Conservation (phyloP, 1,140 invertebrate genomes). For the Cotesia chilonis region DNA sequence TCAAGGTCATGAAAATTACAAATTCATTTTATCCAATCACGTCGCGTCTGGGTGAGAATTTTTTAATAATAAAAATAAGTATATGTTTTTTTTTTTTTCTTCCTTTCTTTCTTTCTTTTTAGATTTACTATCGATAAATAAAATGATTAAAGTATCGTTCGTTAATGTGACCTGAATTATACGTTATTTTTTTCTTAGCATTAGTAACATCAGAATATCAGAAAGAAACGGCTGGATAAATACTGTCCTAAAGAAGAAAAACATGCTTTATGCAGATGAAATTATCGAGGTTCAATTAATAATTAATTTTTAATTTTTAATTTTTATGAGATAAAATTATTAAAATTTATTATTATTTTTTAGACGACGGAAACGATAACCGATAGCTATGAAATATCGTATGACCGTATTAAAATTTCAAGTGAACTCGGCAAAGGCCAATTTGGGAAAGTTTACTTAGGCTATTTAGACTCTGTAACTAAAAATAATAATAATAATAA, state of each 20-base stretch:
- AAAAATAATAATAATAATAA: too few species aligned
- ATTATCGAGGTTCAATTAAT: background rate
- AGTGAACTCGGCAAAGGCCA: slow-evolving; percentile 76
- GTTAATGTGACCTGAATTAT: background rate
- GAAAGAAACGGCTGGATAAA: slow-evolving; percentile 42
- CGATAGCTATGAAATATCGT: slow-evolving; percentile 69
- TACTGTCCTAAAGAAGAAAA: slow-evolving; percentile 49
- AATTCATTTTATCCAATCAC: slow-evolving; percentile 22
- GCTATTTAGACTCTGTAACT: slow-evolving; percentile 58
- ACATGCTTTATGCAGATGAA: slow-evolving; percentile 57
- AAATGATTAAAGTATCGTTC: background rate
- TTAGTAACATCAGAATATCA: slow-evolving; percentile 28
- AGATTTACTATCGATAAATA: slow-evolving; percentile 29
- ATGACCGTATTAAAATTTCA: slow-evolving; percentile 66
- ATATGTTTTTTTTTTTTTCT: too few species aligned
- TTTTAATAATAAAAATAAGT: background rate
- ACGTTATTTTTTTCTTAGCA: slow-evolving; percentile 22
- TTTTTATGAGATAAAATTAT: background rate
- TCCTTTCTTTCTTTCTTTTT: background rate
- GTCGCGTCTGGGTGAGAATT: slow-evolving; percentile 29
- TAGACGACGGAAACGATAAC: slow-evolving; percentile 40
- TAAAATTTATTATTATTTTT: background rate
- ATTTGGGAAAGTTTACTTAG: slow-evolving; percentile 77
- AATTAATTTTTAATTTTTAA: background rate
- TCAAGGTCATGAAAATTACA: slow-evolving; percentile 31